Conservation (phyloP, 2,797 vertebrate species). For the Prionace glauca region DNA sequence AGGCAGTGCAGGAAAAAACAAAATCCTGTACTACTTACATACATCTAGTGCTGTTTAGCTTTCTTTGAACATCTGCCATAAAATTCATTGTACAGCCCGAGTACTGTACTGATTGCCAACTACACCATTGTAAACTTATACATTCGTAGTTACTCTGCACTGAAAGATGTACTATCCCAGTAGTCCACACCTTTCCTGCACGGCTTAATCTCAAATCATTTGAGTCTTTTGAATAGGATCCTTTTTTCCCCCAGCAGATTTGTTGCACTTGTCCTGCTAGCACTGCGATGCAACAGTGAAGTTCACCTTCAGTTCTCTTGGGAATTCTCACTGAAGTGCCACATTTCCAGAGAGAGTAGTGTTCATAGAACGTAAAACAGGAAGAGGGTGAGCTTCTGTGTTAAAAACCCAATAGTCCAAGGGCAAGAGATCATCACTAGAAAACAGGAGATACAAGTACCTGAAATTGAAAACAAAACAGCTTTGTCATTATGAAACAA, state of each 20-base stretch:
- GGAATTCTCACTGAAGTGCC: not conserved
- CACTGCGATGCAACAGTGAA: slow-evolving; percentile 26
- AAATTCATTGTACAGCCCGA: slow-evolving; percentile 22
- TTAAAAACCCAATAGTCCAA: slow-evolving; percentile 97
- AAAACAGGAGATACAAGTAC: slow-evolving; percentile 97
- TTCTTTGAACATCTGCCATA: slow-evolving; percentile 15
- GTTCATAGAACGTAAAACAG: slow-evolving; percentile 87
- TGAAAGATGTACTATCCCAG: slow-evolving; percentile 24
- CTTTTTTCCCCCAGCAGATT: not conserved
- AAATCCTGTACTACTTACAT: slow-evolving; percentile 31
- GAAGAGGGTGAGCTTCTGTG: slow-evolving; percentile 93
- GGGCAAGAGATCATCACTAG: slow-evolving; percentile 87
- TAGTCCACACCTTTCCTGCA: slow-evolving; percentile 10
- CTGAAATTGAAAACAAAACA: slow-evolving; percentile 52
- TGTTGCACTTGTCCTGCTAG: slow-evolving; percentile 35
- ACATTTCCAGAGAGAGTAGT: slow-evolving; percentile 59
- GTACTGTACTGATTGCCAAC: slow-evolving; percentile 36
- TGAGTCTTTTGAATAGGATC: not conserved
- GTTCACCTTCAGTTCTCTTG: not conserved
- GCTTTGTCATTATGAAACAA: not conserved
- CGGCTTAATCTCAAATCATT: slow-evolving; percentile 23
- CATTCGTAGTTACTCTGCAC: slow-evolving; percentile 35
- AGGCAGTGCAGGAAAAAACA: slow-evolving; percentile 17
- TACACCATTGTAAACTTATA: slow-evolving; percentile 30
- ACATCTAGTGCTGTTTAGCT: slow-evolving; percentile 34